These are phyloP conservation scores for Mylabris sibirica DNA, from an alignment of 2,888 invertebrate genomes.

Conservation along the genomic window DNA sequence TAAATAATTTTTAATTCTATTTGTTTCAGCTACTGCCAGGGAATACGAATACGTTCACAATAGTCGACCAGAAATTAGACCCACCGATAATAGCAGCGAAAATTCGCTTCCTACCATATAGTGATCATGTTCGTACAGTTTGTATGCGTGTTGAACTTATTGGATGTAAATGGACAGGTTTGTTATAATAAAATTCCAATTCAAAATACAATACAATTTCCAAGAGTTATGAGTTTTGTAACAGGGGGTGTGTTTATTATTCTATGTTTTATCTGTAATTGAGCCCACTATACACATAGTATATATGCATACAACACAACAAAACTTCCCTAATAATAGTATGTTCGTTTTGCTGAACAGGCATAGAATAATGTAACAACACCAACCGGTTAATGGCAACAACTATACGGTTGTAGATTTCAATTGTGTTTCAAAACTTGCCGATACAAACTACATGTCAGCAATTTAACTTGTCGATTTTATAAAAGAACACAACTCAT, in stretches of 20 bases:
- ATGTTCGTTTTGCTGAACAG: conserved; percentile 40
- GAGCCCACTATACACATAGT: conserved; percentile 22
- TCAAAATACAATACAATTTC: conserved; percentile 2
- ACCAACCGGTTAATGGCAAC: neutral
- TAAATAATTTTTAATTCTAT: conserved; percentile 23
- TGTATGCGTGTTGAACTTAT: conserved; percentile 84
- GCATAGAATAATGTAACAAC: conserved; percentile 36
- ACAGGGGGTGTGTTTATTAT: conserved; percentile 2
- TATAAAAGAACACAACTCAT: conserved; percentile 27
- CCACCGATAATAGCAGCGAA: conserved; percentile 80
- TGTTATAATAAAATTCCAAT: conserved; percentile 53
- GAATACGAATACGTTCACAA: conserved; percentile 80
- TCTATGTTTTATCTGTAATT: conserved; percentile 32
- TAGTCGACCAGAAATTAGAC: conserved; percentile 75
- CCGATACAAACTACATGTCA: conserved; percentile 43
- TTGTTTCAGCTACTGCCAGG: conserved; percentile 76
- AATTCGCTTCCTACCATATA: conserved; percentile 81
- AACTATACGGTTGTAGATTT: conserved; percentile 35
- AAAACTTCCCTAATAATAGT: conserved; percentile 31
- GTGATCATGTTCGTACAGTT: conserved; percentile 77
- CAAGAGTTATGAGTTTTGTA: conserved; percentile 2
- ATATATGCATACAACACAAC: neutral
- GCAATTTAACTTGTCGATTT: conserved; percentile 39
- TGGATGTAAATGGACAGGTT: conserved; percentile 81
- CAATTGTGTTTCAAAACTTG: conserved; percentile 46